Evolutionary conservation across 35 echinoderm and acorn worm genomes (phyloP).

Genomic region (Heliocidaris tuberculata): DNA sequence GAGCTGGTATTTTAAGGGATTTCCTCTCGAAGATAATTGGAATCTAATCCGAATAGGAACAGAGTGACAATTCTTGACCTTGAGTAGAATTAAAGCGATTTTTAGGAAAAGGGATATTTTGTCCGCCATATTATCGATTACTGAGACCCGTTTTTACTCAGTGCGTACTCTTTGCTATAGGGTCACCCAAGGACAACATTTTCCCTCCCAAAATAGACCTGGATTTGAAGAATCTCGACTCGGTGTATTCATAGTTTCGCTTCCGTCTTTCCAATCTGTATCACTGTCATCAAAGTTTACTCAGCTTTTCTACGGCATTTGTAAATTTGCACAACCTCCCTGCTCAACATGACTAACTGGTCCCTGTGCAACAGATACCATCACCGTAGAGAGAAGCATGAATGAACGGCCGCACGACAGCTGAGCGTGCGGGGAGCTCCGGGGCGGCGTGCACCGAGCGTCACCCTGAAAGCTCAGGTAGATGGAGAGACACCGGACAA

Average conservation of each 20-base stretch:
- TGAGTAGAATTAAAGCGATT: background rate
- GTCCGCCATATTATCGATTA: background rate
- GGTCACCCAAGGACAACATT: background rate
- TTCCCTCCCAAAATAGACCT: background rate
- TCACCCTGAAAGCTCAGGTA: background rate
- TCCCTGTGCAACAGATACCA: background rate
- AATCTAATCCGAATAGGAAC: background rate
- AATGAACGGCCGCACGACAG: background rate
- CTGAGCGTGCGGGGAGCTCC: background rate
- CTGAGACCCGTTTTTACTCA: background rate
- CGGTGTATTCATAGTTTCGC: no score
- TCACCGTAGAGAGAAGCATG: background rate
- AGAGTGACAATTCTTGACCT: no score
- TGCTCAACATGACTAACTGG: background rate
- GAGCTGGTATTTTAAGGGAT: background rate
- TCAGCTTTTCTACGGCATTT: constrained; percentile 35
- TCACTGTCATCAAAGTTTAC: constrained; percentile 29
- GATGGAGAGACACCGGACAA: background rate
- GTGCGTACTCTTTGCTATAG: background rate
- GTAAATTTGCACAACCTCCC: constrained; percentile 8
- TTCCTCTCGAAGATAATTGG: background rate
- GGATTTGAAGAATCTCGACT: no score
- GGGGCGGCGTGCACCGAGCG: background rate
- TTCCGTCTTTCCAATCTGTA: background rate
- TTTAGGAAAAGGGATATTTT: background rate